Percentiles rank a stretch among this genome's conserved stretches.
Evolutionary conservation across 92 coral and sea anemone genomes (phyloP).

Genomic region (Anthopleura xanthogrammica): DNA sequence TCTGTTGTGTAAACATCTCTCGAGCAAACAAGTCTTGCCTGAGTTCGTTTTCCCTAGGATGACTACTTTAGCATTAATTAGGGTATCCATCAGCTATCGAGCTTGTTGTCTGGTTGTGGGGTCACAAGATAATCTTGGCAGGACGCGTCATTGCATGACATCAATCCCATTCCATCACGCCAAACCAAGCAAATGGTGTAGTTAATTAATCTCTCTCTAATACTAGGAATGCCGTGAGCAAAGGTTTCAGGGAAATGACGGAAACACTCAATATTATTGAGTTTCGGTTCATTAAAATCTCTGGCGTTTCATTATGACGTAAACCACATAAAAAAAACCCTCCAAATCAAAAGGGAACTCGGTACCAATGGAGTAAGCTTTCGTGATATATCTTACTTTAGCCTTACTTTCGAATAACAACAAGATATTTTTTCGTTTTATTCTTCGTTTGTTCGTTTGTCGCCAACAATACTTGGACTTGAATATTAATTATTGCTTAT

Average conservation of each 20-base stretch:
- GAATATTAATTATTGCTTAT: too few species aligned
- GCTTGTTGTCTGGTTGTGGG: neutral
- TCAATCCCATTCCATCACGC: neutral
- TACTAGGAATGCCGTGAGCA: too few species aligned
- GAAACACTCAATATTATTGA: too few species aligned
- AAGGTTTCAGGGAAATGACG: too few species aligned
- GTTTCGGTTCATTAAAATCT: too few species aligned
- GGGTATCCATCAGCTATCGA: constrained; percentile 8
- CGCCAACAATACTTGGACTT: neutral
- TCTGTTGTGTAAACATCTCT: constrained; percentile 40
- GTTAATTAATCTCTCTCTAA: neutral
- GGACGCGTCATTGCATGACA: neutral
- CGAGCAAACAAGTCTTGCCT: constrained; percentile 46
- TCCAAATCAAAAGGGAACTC: too few species aligned
- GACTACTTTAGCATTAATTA: constrained; percentile 37
- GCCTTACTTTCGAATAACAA: neutral
- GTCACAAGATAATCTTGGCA: neutral
- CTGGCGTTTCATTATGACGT: too few species aligned
- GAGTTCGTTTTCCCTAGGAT: constrained; percentile 34
- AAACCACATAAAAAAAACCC: too few species aligned
- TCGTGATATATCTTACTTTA: neutral
- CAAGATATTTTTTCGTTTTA: neutral
- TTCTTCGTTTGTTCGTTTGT: neutral
- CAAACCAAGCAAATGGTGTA: neutral
- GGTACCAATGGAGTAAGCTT: too few species aligned